These are phyloP conservation scores for Paramormyrops hopkinsi DNA, from an alignment of 2,797 vertebrate genomes.

Conservation along the genomic window DNA sequence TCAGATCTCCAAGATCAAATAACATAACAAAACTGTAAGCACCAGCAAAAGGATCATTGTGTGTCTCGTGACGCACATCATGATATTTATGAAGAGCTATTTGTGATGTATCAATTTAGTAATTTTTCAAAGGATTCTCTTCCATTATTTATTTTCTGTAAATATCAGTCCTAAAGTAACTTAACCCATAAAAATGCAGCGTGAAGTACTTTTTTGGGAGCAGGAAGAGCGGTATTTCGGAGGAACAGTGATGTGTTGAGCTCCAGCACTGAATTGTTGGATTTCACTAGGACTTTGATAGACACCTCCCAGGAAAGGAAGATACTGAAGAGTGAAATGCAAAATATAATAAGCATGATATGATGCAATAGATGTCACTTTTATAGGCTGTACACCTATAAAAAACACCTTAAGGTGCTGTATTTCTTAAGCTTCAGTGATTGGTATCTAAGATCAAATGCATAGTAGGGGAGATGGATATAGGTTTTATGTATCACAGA, in stretches of 20 bases:
- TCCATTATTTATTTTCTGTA: background rate
- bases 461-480: background rate
- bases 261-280: background rate
- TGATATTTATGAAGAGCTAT: background rate
- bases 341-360: background rate
- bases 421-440: background rate
- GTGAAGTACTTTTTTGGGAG: background rate
- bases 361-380: background rate
- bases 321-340: background rate
- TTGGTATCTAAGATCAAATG: background rate
- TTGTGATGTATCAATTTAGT: background rate
- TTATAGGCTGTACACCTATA: background rate
- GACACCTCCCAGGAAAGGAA: background rate
- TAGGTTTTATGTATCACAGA: slow-evolving; percentile 36
- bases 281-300: background rate
- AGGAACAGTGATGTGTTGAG: background rate
- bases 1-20: background rate
- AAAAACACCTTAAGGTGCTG: background rate
- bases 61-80: background rate
- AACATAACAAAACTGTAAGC: background rate
- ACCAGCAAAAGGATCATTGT: background rate
- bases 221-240: background rate
- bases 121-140: background rate
- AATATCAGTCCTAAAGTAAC: background rate
- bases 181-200: background rate